Evolutionary conservation across 2,888 invertebrate genomes (phyloP), one percentile per base, ranked within the genome.

Genomic region (Platerodrilus igneus): DNA sequence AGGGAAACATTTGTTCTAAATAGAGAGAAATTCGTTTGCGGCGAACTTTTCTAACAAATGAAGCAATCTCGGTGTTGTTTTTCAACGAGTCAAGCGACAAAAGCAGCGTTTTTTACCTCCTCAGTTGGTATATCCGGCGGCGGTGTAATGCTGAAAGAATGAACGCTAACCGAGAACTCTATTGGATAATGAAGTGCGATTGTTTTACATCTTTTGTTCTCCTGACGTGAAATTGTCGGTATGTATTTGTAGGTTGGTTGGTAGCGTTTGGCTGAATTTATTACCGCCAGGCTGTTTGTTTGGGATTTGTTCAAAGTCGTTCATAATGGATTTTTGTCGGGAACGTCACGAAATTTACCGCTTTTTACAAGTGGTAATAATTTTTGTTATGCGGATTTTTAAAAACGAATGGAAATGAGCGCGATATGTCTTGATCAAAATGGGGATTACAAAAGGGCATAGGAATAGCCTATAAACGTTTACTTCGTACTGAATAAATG

Each of bases 161-260:
- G 43, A 43, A 22, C 43, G 37, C 43, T 25, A 43, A 38, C 43
- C 38, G 43, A 38, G 54, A 32, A 33, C 45, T 40, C 45, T 35
- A 45, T 45, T 38, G 45, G 45, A 38, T 46, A 46, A 46, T 43
- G 46, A 46, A 46, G 42, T 46, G 46, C 46, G 46, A 46, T 46
- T 46, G 46, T 46, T 46, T 46, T 46, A 43, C 39, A 40, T 46
- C 46, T 35, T 46, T 46, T 46, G 46, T 46, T 36, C 42, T 30
- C 35, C 39, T 37, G 46, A 54, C 54, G 53, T 53, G 53, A 55
- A 52, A 56, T 51, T 52, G 57, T 55, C 52, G 53, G 49, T 50
- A 47, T 47, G 53, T 50, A 54, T 55, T 52, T 51, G 54, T 53
- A 43, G 47, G 37, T 37, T 37, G 28, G 32, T 44, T 37, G 28